Conservation (phyloP, 2,113 vertebrate genomes). For the Phylloscopus trochiloides region DNA sequence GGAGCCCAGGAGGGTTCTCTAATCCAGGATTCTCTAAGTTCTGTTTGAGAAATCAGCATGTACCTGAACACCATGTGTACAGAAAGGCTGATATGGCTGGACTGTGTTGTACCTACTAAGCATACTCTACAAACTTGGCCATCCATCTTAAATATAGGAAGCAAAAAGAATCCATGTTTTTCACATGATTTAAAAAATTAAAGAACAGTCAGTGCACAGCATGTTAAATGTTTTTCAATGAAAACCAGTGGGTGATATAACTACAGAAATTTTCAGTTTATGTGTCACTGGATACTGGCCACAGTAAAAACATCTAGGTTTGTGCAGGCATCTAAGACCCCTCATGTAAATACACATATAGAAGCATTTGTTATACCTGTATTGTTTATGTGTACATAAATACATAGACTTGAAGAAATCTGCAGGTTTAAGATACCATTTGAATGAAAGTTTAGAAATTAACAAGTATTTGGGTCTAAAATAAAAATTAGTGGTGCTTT, state of each 20-base stretch:
- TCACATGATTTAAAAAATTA: background rate
- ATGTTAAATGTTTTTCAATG: background rate
- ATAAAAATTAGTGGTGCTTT: background rate
- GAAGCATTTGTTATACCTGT: background rate
- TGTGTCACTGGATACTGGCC: background rate
- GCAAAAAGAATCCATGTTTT: background rate
- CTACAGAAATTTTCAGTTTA: background rate
- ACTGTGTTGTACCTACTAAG: background rate
- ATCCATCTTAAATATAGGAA: background rate
- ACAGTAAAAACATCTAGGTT: background rate
- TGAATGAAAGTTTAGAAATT: background rate
- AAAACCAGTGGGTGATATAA: background rate
- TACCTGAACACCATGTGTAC: background rate
- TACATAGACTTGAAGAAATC: background rate
- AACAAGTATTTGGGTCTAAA: background rate
- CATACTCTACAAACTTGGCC: background rate
- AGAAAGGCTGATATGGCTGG: background rate
- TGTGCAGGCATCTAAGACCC: background rate
- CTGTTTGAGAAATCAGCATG: background rate
- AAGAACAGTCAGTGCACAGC: background rate
- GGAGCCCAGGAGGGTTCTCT: background rate
- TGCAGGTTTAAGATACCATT: background rate
- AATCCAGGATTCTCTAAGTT: background rate
- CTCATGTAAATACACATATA: background rate
- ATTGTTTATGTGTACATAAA: background rate